phyloP scores from a whole-genome alignment of 2,797 vertebrate genomes.

The Sylvia borin region DNA sequence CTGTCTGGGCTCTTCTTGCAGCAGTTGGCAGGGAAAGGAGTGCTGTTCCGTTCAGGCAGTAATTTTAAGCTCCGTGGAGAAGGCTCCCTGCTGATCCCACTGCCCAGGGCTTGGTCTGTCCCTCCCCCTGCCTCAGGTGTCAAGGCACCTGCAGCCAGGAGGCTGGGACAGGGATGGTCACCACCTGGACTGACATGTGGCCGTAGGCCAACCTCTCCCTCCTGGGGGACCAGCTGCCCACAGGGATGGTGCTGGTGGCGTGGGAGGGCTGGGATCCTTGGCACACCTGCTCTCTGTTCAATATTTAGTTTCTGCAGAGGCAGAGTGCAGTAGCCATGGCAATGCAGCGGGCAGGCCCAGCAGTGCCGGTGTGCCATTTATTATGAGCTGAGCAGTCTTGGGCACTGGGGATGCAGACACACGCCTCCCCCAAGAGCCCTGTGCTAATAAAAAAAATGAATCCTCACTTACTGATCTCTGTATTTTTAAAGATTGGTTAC shows the following conservation, averaged over 20 bases:
- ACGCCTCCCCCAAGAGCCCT: background rate
- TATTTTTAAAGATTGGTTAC: conserved; percentile 6
- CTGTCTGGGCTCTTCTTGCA: background rate
- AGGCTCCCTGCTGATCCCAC: background rate
- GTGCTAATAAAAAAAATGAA: conserved; percentile 6
- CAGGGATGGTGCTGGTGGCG: background rate
- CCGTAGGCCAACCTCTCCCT: background rate
- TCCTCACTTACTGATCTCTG: background rate
- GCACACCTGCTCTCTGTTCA: conserved; percentile 22
- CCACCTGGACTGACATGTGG: background rate
- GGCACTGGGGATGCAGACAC: background rate
- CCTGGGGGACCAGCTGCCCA: background rate
- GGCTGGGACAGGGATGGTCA: accelerated
- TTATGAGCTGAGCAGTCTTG: background rate
- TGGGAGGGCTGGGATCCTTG: background rate
- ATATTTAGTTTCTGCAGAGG: conserved; percentile 32
- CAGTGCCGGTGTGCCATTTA: background rate
- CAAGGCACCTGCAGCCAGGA: accelerated
- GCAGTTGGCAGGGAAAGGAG: background rate
- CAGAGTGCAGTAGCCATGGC: conserved; percentile 66
- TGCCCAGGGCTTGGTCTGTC: background rate
- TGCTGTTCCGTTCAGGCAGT: background rate
- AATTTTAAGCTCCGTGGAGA: background rate
- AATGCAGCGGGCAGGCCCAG: conserved; percentile 42
- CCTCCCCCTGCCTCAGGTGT: accelerated